These are phyloP conservation scores for Cantharis nigra DNA, from an alignment of 2,888 invertebrate genomes.

Conservation along the genomic window DNA sequence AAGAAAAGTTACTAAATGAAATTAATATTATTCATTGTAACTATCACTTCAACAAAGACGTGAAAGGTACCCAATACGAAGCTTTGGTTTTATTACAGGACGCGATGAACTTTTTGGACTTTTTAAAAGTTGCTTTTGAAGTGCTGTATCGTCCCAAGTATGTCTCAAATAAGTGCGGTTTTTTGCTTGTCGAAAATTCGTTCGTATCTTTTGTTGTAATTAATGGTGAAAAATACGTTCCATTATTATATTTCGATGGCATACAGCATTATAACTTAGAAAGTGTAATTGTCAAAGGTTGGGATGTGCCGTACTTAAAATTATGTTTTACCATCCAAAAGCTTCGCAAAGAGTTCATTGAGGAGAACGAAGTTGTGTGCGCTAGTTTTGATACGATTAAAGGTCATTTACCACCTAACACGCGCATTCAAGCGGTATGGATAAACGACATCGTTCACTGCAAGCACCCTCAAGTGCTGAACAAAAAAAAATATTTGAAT, in stretches of 20 bases:
- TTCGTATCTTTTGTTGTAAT: constrained; percentile 90
- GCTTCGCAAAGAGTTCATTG: constrained; percentile 86
- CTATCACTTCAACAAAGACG: constrained; percentile 79
- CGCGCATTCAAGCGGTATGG: constrained; percentile 85
- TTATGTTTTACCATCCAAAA: constrained; percentile 95
- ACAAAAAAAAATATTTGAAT: background rate
- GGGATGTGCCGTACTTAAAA: constrained; percentile 91
- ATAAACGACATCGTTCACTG: background rate
- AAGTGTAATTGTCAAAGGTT: constrained; percentile 84
- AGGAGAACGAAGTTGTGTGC: constrained; percentile 87
- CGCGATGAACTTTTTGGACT: constrained; percentile 87
- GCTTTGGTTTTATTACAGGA: constrained; percentile 65
- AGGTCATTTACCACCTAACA: constrained; percentile 86
- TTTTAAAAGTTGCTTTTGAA: constrained; percentile 86
- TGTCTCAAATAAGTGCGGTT: constrained; percentile 78
- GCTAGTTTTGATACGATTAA: constrained; percentile 89
- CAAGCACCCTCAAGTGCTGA: background rate
- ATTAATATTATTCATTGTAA: constrained; percentile 63
- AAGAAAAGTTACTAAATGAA: constrained; percentile 5
- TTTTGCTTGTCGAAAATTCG: constrained; percentile 88
- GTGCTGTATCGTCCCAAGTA: constrained; percentile 75
- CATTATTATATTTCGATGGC: constrained; percentile 87
- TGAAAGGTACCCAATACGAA: constrained; percentile 89
- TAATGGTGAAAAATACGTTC: constrained; percentile 84
- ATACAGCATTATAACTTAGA: constrained; percentile 88